Percentiles rank a stretch among this genome's conserved stretches.
These are phyloP conservation scores for Pygocentrus nattereri DNA, from an alignment of 2,797 vertebrate species.

Conservation along the genomic window DNA sequence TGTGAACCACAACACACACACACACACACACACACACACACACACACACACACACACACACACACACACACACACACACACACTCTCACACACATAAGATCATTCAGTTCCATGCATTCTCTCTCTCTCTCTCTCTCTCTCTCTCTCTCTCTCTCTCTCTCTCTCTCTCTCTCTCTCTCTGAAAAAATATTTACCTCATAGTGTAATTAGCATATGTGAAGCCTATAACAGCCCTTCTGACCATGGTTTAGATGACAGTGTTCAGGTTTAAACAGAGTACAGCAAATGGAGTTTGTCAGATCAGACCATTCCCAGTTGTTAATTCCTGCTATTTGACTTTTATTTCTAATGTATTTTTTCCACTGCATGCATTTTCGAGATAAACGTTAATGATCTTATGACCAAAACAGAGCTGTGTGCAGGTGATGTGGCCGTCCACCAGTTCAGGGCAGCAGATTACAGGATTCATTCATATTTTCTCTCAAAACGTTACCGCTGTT, in stretches of 20 bases:
- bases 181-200: conserved; percentile 33
- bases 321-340: background rate
- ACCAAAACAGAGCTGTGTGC: background rate
- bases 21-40: conserved; percentile 11
- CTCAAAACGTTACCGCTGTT: too few species aligned
- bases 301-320: too few species aligned
- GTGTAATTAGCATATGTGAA: conserved; percentile 9
- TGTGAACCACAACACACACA: conserved; percentile 79
- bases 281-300: too few species aligned
- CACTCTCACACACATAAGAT: background rate
- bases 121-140: conserved; percentile 30
- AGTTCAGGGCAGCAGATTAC: too few species aligned
- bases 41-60: conserved; percentile 5
- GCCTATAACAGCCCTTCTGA: conserved; percentile 9
- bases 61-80: conserved; percentile 1
- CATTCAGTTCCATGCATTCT: conserved; percentile 33
- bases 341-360: background rate
- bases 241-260: background rate
- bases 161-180: conserved; percentile 5
- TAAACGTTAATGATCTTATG: background rate
- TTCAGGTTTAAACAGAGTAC: background rate
- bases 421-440: too few species aligned
- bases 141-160: conserved; percentile 39
- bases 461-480: too few species aligned
- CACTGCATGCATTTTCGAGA: background rate